Evolutionary conservation across 2,888 invertebrate species (phyloP), one percentile per base, ranked within the genome.

Genomic region (Dryobota labecula): DNA sequence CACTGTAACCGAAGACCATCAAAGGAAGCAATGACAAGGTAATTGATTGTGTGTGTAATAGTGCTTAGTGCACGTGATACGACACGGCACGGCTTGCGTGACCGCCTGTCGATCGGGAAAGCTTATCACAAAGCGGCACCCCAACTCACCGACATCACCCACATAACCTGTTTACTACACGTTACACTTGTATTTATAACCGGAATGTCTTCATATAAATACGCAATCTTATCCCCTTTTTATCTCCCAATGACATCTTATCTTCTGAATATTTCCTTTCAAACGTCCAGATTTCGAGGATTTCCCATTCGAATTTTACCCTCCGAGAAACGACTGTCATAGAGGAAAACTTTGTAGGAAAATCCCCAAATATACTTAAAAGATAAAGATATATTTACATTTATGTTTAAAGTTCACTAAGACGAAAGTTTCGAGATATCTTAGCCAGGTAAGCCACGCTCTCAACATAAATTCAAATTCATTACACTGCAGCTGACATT

Each of bases 21-120:
- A 60, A 51, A 80, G 69, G 27, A 76, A 81, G 78, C 81, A 84
- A 82, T 72, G 82, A 81, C 80, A 86, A 61, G 68, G 66, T 89
- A 89, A 89, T 89, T 89, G 87, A 87, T 88, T 85, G 87, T 85
- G 84, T 77, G 80, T 76, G 79, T 84, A 84, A 85, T 76, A 80
- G 70, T 66, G 67, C 75, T 66, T 65, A 76, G 74, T 72, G 78
- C 79, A 82, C 74, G 58, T 81, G 82, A 86, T 85, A 84, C 78
- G 57, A 58, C 64, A 45, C 79, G 80, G 83, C 84, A 75, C 80
- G 76, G 74, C 78, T 90, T 79, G 90, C 90, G 90, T 90, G 89
- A 87, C 89, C 84, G 80, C 68, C 84, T 87, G 90, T 87, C 91
- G 90, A 92, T 91, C 87, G 91, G 87, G 85, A 89, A 83, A 86